These are phyloP conservation scores for Australoheros facetus DNA, from an alignment of 2,797 vertebrate genomes.

Conservation along the genomic window DNA sequence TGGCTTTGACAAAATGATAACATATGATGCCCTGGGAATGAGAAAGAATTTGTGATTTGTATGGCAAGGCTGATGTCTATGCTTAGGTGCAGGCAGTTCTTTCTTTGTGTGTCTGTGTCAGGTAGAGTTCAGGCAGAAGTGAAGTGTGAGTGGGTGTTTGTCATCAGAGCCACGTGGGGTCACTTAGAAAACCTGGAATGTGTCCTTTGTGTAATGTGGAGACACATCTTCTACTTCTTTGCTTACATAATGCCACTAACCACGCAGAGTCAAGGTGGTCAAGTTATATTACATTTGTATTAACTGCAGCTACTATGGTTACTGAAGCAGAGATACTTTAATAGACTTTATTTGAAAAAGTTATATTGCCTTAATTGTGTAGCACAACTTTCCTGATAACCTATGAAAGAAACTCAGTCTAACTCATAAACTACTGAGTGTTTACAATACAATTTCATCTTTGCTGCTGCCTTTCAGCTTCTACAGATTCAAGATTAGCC, in stretches of 20 bases:
- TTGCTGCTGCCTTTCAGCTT: constrained; percentile 35
- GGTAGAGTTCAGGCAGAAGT: constrained; percentile 33
- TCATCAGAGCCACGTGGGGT: constrained; percentile 47
- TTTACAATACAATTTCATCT: constrained; percentile 31
- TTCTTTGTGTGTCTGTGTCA: constrained; percentile 3
- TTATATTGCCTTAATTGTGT: constrained; percentile 1
- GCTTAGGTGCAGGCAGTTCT: constrained; percentile 7
- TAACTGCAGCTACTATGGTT: constrained; percentile 31
- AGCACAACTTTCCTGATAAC: constrained; percentile 31
- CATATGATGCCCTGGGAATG: background rate
- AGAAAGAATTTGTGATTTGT: background rate
- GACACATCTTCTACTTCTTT: constrained; percentile 25
- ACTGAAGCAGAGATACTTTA: constrained; percentile 11
- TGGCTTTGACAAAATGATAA: constrained; percentile 1
- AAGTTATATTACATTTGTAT: constrained; percentile 46
- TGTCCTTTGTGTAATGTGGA: constrained; percentile 10
- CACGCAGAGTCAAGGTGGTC: constrained; percentile 45
- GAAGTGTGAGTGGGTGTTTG: constrained; percentile 46
- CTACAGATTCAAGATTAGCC: constrained; percentile 45
- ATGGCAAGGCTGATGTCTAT: background rate
- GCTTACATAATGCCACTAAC: constrained; percentile 42
- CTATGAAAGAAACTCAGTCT: constrained; percentile 18
- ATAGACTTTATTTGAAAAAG: constrained; percentile 28
- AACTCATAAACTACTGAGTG: constrained; percentile 50
- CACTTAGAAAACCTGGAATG: constrained; percentile 26